Evolutionary conservation across 2,797 vertebrate species (phyloP).

Genomic region (Aplochiton taeniatus): DNA sequence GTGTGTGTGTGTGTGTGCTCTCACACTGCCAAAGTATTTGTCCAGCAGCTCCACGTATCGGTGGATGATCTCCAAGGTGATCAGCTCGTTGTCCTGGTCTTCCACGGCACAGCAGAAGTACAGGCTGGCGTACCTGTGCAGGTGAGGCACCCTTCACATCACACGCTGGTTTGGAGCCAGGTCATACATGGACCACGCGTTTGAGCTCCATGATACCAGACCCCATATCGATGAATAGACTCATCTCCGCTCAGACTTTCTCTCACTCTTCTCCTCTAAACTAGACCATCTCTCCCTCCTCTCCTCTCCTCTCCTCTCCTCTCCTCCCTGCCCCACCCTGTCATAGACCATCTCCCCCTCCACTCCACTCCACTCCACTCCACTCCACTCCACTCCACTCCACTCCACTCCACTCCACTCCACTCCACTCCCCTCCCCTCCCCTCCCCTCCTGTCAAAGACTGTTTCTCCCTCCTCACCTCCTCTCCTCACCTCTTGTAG

Average conservation of each 20-base stretch:
- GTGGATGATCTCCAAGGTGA: slow-evolving; percentile 92
- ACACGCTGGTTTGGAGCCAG: neutral
- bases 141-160: neutral
- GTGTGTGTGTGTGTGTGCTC: slow-evolving; percentile 45
- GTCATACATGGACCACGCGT: neutral
- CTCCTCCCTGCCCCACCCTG: no score
- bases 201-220: no score
- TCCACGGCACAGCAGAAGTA: slow-evolving; percentile 94
- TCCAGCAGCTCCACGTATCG: slow-evolving; percentile 91
- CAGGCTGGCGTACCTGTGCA: slow-evolving; percentile 84
- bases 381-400: slow-evolving; percentile 63
- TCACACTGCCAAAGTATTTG: slow-evolving; percentile 93
- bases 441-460: slow-evolving; percentile 89
- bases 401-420: no score
- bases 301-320: no score
- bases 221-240: no score
- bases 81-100: slow-evolving; percentile 90
- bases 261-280: no score
- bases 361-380: neutral
- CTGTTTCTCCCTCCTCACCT: slow-evolving; percentile 77
- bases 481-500: slow-evolving; percentile 88
- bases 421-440: neutral
- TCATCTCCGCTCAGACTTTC: no score
- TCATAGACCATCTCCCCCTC: no score
- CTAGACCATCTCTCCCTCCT: no score